Percentiles rank a stretch among this genome's conserved stretches.
Evolutionary conservation across 1,140 invertebrate genomes (phyloP).

Genomic region (Drosophila gunungcola): DNA sequence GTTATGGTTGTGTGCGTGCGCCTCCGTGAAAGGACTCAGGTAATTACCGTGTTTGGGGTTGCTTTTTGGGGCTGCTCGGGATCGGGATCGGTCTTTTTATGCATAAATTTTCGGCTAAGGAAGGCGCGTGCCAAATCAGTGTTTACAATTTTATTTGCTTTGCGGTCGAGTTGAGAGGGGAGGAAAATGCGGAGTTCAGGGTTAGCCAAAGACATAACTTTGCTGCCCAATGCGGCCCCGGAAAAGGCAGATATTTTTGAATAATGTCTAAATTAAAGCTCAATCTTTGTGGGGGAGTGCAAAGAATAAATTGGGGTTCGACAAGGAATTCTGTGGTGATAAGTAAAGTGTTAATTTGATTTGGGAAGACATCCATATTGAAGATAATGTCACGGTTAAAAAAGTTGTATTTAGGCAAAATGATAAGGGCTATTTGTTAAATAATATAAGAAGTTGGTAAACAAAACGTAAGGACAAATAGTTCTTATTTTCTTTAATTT

Average conservation of each 20-base stretch:
- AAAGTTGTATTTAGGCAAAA: no score
- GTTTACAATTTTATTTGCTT: conserved; percentile 80
- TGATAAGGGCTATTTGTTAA: no score
- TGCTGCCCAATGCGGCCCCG: conserved; percentile 17
- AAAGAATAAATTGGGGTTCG: neutral
- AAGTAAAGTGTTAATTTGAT: neutral
- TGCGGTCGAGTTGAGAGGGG: conserved; percentile 18
- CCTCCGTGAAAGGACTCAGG: conserved; percentile 75
- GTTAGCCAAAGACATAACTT: conserved; percentile 56
- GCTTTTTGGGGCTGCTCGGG: conserved; percentile 6
- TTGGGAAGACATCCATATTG: neutral
- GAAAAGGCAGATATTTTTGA: conserved; percentile 50
- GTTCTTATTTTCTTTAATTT: no score
- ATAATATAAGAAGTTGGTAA: no score
- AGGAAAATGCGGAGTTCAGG: neutral
- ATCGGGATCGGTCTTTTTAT: conserved; percentile 45
- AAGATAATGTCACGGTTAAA: no score
- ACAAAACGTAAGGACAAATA: no score
- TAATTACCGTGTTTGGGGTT: conserved; percentile 75
- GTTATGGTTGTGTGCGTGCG: conserved; percentile 68
- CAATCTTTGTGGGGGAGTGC: neutral
- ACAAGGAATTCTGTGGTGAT: neutral
- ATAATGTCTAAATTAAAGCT: conserved; percentile 71
- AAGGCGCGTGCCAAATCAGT: conserved; percentile 80
- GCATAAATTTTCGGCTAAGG: conserved; percentile 71